phyloP scores from a whole-genome alignment of 2,888 invertebrate genomes.

The Drosophila trichaetosa region DNA sequence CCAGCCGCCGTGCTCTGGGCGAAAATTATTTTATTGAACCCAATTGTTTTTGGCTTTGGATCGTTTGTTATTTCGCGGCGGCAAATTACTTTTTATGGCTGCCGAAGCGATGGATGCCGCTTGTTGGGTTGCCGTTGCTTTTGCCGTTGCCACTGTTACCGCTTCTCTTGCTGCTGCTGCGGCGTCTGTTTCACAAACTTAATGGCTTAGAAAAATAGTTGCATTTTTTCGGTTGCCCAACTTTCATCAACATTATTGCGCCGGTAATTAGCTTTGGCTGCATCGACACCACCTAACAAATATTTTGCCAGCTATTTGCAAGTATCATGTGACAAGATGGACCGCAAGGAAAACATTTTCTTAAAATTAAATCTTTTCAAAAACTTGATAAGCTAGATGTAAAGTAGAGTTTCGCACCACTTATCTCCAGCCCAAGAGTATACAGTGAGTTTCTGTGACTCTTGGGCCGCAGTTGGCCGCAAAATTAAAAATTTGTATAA shows the following conservation, averaged over 20 bases:
- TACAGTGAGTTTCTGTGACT: conserved; percentile 18
- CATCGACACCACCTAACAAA: conserved; percentile 22
- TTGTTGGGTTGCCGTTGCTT: conserved; percentile 29
- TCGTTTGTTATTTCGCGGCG: conserved; percentile 74
- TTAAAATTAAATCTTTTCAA: not conserved
- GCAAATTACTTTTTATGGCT: conserved; percentile 79
- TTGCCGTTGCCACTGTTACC: conserved; percentile 12
- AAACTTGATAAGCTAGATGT: not conserved
- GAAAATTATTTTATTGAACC: conserved; percentile 82
- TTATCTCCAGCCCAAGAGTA: conserved; percentile 35
- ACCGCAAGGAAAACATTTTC: not conserved
- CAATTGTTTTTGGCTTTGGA: conserved; percentile 77
- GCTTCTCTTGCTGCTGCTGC: conserved; percentile 29
- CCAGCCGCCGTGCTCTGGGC: conserved; percentile 25
- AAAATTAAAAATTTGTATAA: not conserved
- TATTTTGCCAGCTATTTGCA: conserved; percentile 16
- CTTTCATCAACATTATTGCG: conserved; percentile 71
- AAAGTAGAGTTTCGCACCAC: conserved; percentile 1
- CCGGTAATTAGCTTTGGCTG: conserved; percentile 53
- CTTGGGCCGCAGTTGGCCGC: not conserved
- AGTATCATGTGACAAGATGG: not conserved
- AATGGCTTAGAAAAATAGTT: conserved; percentile 83
- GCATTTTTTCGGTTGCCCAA: conserved; percentile 72
- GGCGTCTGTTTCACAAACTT: conserved; percentile 74
- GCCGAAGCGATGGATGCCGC: conserved; percentile 49